Conservation (phyloP, 2,113 vertebrate species). For the Apteryx mantelli region DNA sequence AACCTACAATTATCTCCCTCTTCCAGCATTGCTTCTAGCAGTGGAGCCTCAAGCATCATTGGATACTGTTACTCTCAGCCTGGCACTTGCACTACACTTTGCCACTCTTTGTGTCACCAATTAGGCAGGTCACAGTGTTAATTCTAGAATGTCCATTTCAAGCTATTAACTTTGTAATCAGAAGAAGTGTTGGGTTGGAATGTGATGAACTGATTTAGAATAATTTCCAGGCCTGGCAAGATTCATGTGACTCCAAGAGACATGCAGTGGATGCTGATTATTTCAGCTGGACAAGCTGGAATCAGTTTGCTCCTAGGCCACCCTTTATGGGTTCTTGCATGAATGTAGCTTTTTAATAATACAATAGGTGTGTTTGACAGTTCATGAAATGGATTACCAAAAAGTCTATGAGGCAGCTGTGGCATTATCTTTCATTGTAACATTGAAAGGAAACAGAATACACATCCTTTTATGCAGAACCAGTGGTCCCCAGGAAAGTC, state of each 20-base stretch:
- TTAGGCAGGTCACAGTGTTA: slow-evolving; percentile 37
- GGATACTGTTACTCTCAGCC: background rate
- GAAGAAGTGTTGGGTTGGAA: slow-evolving; percentile 2
- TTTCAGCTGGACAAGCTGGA: background rate
- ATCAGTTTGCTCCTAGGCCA: background rate
- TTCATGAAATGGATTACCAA: background rate
- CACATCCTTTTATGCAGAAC: background rate
- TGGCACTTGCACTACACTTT: background rate
- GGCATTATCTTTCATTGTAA: background rate
- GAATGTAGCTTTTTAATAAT: background rate
- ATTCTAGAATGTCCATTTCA: slow-evolving; percentile 38
- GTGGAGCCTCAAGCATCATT: background rate
- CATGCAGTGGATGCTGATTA: background rate
- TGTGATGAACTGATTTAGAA: slow-evolving; percentile 14
- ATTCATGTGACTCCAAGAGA: background rate
- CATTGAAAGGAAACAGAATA: background rate
- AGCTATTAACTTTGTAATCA: slow-evolving; percentile 27
- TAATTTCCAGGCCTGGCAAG: slow-evolving; percentile 33
- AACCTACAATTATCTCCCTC: background rate
- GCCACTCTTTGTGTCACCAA: slow-evolving; percentile 1
- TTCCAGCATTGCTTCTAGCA: background rate
- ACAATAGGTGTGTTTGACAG: background rate
- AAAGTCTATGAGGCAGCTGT: background rate
- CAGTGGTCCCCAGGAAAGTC: background rate
- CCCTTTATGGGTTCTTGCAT: background rate